phyloP scores from a whole-genome alignment of 2,888 invertebrate genomes.

The Abrostola triplasia region DNA sequence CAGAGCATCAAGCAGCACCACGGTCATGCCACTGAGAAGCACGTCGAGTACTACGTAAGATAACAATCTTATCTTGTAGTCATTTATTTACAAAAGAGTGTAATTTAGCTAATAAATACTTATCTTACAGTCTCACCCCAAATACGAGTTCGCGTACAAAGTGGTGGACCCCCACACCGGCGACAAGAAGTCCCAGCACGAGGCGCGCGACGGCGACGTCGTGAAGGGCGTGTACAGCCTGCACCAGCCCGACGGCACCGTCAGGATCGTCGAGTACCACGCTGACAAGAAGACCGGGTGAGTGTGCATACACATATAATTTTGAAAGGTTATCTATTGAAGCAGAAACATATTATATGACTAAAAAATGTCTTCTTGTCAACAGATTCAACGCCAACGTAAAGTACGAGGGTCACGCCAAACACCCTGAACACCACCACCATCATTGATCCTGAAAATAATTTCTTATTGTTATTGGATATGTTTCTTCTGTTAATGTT shows the following conservation, averaged over 20 bases:
- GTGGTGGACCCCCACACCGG: slow-evolving; percentile 82
- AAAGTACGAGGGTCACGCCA: slow-evolving; percentile 51
- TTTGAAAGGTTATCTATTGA: not conserved
- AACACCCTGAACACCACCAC: slow-evolving; percentile 54
- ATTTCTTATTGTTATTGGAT: not conserved
- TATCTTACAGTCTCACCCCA: slow-evolving; percentile 51
- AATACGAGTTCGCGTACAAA: slow-evolving; percentile 76
- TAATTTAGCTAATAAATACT: not conserved
- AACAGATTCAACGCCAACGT: slow-evolving; percentile 53
- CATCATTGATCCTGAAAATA: slow-evolving; percentile 35
- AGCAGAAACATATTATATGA: not conserved
- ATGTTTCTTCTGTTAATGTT: not conserved
- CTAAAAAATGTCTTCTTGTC: slow-evolving; percentile 22
- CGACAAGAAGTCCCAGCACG: slow-evolving; percentile 79
- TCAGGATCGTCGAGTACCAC: slow-evolving; percentile 83
- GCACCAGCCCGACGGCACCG: slow-evolving; percentile 83
- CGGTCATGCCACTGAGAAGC: slow-evolving; percentile 52
- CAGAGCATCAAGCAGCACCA: slow-evolving; percentile 68
- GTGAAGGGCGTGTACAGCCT: slow-evolving; percentile 87
- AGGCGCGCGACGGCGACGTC: slow-evolving; percentile 83
- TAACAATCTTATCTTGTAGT: too few species aligned
- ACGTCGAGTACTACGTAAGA: slow-evolving; percentile 47
- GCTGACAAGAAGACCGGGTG: slow-evolving; percentile 71
- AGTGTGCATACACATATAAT: slow-evolving; percentile 4
- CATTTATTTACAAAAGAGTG: not conserved